Evolutionary conservation across 2,888 invertebrate genomes (phyloP).

Genomic region (Brenthis daphne): DNA sequence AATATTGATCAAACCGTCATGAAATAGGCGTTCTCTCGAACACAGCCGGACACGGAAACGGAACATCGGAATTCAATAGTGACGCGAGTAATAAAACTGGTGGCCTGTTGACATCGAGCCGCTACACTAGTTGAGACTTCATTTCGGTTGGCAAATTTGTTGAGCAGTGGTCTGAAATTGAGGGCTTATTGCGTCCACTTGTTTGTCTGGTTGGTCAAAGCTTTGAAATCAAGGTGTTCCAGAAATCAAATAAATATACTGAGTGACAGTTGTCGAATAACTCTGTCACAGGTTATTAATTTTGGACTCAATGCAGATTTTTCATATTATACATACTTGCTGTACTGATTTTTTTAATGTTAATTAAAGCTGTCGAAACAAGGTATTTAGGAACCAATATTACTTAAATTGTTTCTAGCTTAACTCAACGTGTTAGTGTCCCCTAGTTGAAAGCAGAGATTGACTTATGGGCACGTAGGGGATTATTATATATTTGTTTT

Average conservation of each 20-base stretch:
- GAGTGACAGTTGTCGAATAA: constrained; percentile 3
- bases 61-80: constrained; percentile 68
- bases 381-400: too few species aligned
- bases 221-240: constrained; percentile 70
- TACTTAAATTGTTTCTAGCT: too few species aligned
- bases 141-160: constrained; percentile 78
- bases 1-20: constrained; percentile 36
- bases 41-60: constrained; percentile 53
- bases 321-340: not conserved
- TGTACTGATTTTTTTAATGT: not conserved
- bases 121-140: constrained; percentile 65
- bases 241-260: constrained; percentile 52
- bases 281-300: not conserved
- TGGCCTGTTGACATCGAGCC: constrained; percentile 67
- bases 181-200: constrained; percentile 74
- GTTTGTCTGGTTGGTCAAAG: constrained; percentile 71
- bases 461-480: too few species aligned
- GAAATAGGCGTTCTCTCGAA: constrained; percentile 28
- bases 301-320: not conserved
- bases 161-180: constrained; percentile 68
- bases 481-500: too few species aligned
- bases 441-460: too few species aligned
- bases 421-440: too few species aligned
- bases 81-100: constrained; percentile 70
- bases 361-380: not conserved